These are phyloP conservation scores for Sebastes steindachneri DNA, from an alignment of 2,797 vertebrate species.

Conservation along the genomic window DNA sequence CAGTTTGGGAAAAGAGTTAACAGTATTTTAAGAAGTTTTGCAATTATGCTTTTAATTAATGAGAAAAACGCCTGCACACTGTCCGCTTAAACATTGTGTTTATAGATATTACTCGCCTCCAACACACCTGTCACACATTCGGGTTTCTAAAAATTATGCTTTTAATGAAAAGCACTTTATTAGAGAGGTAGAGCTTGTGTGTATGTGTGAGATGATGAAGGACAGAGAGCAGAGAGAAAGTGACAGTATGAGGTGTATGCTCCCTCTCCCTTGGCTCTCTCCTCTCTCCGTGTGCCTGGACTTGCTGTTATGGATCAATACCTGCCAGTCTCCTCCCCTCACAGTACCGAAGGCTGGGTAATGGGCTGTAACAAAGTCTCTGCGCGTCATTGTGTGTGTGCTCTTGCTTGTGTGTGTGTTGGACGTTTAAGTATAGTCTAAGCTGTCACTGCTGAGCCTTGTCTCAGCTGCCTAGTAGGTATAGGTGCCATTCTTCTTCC, in stretches of 20 bases:
- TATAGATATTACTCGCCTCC: neutral
- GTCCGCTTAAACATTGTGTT: neutral
- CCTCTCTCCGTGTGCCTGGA: neutral
- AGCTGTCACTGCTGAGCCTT: constrained; percentile 32
- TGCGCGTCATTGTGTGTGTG: neutral
- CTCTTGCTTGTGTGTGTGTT: neutral
- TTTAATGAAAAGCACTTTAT: neutral
- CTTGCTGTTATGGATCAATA: constrained; percentile 54
- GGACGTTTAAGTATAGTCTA: constrained; percentile 8
- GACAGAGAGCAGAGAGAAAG: neutral
- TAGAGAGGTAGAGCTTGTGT: neutral
- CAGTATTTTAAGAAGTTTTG: neutral
- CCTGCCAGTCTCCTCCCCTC: constrained; percentile 35
- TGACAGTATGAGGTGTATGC: constrained; percentile 12
- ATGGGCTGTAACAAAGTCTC: constrained; percentile 47
- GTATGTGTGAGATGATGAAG: neutral
- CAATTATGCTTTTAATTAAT: neutral
- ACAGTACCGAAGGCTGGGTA: constrained; percentile 35
- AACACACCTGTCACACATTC: neutral
- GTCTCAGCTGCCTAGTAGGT: neutral
- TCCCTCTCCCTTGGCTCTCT: neutral
- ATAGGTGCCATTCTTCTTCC: constrained; percentile 16
- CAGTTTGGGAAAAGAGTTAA: neutral
- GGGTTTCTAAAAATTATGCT: neutral
- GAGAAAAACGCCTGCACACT: neutral